A percentile compares a stretch with the other conserved stretches of the same genome.
Conservation (phyloP, 2,113 vertebrate species). For the Pterocles gutturalis region DNA sequence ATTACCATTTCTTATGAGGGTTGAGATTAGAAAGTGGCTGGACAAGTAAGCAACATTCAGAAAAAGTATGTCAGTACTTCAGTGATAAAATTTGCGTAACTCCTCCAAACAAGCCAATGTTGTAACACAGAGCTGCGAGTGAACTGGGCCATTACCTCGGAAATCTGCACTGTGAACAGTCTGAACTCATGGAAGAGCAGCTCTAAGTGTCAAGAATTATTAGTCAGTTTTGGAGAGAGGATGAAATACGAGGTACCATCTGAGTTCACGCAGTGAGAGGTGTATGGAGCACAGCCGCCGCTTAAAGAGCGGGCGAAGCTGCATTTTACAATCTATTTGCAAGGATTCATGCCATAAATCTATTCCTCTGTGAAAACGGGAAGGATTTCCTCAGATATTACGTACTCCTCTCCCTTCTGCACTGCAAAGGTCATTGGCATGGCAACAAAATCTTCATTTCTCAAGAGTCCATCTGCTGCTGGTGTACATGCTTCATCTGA, state of each 20-base stretch:
- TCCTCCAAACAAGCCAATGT: background rate
- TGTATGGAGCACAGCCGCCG: background rate
- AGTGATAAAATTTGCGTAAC: background rate
- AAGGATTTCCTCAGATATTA: background rate
- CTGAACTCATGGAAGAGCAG: background rate
- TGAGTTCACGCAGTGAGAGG: background rate
- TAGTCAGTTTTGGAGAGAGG: background rate
- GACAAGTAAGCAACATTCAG: background rate
- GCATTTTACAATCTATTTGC: background rate
- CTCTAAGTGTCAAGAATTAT: background rate
- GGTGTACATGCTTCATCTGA: background rate
- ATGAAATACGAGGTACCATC: background rate
- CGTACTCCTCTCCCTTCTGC: background rate
- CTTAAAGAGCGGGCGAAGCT: background rate
- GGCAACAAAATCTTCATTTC: constrained; percentile 37
- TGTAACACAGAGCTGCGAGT: background rate
- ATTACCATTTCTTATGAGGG: background rate
- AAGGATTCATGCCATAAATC: background rate
- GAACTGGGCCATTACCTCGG: background rate
- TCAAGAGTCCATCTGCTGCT: constrained; percentile 37
- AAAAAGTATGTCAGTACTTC: background rate
- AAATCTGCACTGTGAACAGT: background rate
- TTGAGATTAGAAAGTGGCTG: background rate
- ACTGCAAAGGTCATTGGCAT: constrained; percentile 46
- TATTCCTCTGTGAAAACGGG: background rate